Evolutionary conservation across 2,888 invertebrate species (phyloP).

Genomic region (Pseudanteris insignis): DNA sequence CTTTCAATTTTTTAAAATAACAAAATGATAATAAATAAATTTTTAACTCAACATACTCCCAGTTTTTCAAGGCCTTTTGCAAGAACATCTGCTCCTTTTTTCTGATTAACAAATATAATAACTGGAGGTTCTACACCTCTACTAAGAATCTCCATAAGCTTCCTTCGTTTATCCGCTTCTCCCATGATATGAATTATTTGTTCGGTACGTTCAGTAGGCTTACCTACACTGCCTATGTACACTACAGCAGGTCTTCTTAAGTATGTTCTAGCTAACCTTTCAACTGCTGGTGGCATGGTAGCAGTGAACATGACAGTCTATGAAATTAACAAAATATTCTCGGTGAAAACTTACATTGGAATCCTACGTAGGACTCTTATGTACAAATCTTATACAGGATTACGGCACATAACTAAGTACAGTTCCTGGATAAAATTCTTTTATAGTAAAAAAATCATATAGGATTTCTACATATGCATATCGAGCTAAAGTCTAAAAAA

Average conservation of each 20-base stretch:
- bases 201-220: conserved; percentile 97
- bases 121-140: conserved; percentile 95
- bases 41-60: conserved; percentile 72
- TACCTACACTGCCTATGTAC: conserved; percentile 95
- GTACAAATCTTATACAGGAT: no score
- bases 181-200: conserved; percentile 96
- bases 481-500: no score
- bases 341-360: no score
- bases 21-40: background rate
- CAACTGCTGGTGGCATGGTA: conserved; percentile 99
- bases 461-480: no score
- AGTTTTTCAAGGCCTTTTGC: conserved; percentile 97
- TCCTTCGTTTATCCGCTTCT: conserved; percentile 95
- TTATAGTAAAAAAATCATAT: no score
- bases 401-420: no score
- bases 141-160: conserved; percentile 91
- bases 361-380: no score
- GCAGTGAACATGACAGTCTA: conserved; percentile 99
- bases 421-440: no score
- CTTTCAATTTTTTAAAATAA: no score
- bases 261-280: conserved; percentile 93
- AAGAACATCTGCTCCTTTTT: conserved; percentile 98
- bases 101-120: conserved; percentile 99
- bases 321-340: conserved; percentile 1
- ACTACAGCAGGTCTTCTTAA: conserved; percentile 95